Evolutionary conservation across 1,140 invertebrate genomes (phyloP).

Genomic region (Drosophila azteca): DNA sequence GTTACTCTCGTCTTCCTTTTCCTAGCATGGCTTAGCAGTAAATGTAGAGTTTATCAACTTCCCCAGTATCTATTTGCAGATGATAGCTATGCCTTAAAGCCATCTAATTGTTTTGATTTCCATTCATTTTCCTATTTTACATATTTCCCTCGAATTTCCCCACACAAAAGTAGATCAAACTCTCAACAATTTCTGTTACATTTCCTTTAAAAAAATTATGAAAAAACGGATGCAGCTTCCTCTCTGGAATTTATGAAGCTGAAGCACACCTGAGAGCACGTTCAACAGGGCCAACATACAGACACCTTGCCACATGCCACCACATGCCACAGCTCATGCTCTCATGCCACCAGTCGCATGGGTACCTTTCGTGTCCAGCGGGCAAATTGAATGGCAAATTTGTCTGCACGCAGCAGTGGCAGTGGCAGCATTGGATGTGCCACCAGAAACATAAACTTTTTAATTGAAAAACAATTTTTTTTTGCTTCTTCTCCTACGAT

Average conservation of each 20-base stretch:
- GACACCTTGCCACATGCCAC: constrained; percentile 20
- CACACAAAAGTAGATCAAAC: too few species aligned
- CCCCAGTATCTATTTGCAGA: too few species aligned
- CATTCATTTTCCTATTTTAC: too few species aligned
- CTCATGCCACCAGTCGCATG: not conserved
- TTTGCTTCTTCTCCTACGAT: constrained; percentile 18
- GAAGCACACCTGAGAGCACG: constrained; percentile 35
- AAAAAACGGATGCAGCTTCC: constrained; percentile 31
- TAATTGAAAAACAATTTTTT: constrained; percentile 82
- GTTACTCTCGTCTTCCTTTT: too few species aligned
- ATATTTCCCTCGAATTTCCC: too few species aligned
- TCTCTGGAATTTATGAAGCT: constrained; percentile 21
- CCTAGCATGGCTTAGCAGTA: too few species aligned
- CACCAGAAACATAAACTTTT: constrained; percentile 71
- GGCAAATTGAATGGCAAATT: constrained; percentile 79
- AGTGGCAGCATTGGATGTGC: not conserved
- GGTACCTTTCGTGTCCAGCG: constrained; percentile 49
- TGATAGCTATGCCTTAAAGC: too few species aligned
- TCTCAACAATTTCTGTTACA: too few species aligned
- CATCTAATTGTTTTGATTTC: too few species aligned
- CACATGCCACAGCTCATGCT: too few species aligned
- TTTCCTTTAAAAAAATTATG: too few species aligned
- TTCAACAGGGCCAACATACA: constrained; percentile 23
- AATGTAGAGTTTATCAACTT: too few species aligned
- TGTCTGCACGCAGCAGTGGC: constrained; percentile 65